Conservation (phyloP, 2,888 invertebrate genomes). For the Caradrina kadenii region DNA sequence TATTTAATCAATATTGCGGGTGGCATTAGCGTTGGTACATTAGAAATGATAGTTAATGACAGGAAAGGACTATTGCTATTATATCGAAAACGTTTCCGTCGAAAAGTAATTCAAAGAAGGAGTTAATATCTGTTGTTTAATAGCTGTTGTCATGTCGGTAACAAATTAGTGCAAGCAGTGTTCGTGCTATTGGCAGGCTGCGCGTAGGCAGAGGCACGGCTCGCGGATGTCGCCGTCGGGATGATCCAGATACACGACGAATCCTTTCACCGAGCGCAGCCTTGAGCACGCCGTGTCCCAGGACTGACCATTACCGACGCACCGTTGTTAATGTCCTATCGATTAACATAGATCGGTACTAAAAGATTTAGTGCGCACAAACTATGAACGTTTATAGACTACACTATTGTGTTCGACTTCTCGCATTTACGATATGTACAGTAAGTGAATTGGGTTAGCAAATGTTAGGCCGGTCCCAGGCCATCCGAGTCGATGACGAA, state of each 20-base stretch:
- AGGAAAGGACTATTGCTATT: conserved; percentile 36
- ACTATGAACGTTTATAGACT: conserved; percentile 73
- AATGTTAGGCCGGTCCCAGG: conserved; percentile 75
- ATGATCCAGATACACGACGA: conserved; percentile 87
- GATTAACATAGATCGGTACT: conserved; percentile 87
- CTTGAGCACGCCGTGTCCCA: conserved; percentile 81
- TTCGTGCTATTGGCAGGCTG: conserved; percentile 28
- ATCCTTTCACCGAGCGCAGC: conserved; percentile 87
- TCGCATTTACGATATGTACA: conserved; percentile 69
- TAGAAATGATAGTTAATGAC: conserved; percentile 20
- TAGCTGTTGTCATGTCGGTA: conserved; percentile 16
- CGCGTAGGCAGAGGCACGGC: conserved; percentile 47
- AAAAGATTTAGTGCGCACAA: conserved; percentile 80
- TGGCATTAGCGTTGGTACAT: conserved; percentile 6
- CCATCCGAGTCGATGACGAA: conserved; percentile 65
- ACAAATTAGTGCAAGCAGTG: conserved; percentile 35
- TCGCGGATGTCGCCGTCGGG: conserved; percentile 72
- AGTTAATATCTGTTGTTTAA: conserved; percentile 28
- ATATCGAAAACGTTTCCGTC: conserved; percentile 31
- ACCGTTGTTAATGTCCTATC: conserved; percentile 85
- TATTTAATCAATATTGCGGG: conserved; percentile 25
- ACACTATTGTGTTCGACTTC: conserved; percentile 75
- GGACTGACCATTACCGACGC: conserved; percentile 86
- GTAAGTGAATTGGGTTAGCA: conserved; percentile 65
- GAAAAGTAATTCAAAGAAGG: conserved; percentile 19